These are phyloP conservation scores for Rhyacophila evoluta DNA, from an alignment of 2,888 invertebrate species.

Conservation along the genomic window DNA sequence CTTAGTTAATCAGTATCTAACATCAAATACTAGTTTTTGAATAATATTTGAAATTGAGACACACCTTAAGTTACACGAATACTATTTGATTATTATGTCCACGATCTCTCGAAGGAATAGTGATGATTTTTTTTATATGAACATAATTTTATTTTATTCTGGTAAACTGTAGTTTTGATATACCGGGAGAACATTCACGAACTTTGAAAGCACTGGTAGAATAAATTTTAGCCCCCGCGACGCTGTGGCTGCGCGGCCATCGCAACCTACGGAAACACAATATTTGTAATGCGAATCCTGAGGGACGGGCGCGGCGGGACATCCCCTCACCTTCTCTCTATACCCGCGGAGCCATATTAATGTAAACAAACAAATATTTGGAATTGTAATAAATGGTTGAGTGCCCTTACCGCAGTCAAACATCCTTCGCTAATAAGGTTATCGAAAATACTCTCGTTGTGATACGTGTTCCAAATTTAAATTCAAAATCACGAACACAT, in stretches of 20 bases:
- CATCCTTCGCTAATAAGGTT: constrained; percentile 49
- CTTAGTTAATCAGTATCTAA: too few species aligned
- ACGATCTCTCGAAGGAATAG: too few species aligned
- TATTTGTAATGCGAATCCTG: constrained; percentile 45
- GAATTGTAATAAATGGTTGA: constrained; percentile 53
- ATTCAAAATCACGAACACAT: too few species aligned
- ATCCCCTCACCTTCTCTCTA: constrained; percentile 31
- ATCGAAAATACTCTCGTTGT: constrained; percentile 20
- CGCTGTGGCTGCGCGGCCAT: constrained; percentile 1
- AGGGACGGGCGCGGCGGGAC: constrained; percentile 31
- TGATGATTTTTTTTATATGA: too few species aligned
- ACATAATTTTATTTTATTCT: too few species aligned
- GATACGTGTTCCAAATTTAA: not conserved
- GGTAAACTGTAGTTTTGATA: too few species aligned
- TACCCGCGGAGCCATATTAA: constrained; percentile 33
- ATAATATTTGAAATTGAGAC: too few species aligned
- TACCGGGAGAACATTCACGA: too few species aligned
- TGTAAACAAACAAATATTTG: constrained; percentile 54
- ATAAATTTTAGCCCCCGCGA: not conserved
- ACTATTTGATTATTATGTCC: too few species aligned
- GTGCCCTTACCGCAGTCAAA: constrained; percentile 44
- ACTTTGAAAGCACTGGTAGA: not conserved
- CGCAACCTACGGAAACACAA: constrained; percentile 35
- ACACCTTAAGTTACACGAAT: too few species aligned
- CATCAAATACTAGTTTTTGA: too few species aligned